These are phyloP conservation scores for Lasioglossum oenotherae DNA, from an alignment of 2,888 invertebrate genomes.

Conservation along the genomic window DNA sequence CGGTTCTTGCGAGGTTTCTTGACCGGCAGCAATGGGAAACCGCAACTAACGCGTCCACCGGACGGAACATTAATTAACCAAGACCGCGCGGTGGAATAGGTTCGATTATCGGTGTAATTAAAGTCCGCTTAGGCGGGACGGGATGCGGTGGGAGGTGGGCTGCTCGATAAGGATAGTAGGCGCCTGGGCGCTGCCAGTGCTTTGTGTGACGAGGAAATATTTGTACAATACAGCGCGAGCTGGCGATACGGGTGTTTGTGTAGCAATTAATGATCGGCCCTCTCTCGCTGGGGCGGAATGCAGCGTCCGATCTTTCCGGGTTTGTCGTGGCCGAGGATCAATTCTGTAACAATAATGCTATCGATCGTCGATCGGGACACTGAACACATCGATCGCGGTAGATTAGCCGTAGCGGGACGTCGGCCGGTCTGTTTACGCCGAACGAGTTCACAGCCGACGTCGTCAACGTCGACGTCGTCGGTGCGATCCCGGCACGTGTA, in stretches of 20 bases:
- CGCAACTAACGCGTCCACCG: neutral
- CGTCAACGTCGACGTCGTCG: constrained; percentile 6
- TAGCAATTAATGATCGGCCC: constrained; percentile 33
- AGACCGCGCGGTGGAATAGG: constrained; percentile 21
- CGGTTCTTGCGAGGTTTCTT: neutral
- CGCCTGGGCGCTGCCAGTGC: constrained; percentile 20
- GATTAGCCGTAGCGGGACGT: constrained; percentile 26
- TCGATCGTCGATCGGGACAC: neutral
- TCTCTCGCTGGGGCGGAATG: too few species aligned
- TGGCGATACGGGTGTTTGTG: constrained; percentile 38
- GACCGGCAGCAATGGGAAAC: neutral
- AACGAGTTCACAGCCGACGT: constrained; percentile 24
- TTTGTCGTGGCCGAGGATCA: neutral
- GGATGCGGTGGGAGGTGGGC: neutral
- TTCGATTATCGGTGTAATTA: constrained; percentile 1
- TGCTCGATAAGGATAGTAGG: neutral
- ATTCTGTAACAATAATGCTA: neutral
- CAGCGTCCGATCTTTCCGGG: neutral
- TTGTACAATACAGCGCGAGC: constrained; percentile 23
- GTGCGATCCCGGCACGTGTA: constrained; percentile 67
- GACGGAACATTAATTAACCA: constrained; percentile 2
- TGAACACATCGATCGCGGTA: neutral
- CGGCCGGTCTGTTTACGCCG: constrained; percentile 32
- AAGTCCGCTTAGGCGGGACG: neutral
- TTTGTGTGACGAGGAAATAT: constrained; percentile 42